Evolutionary conservation across 1,140 invertebrate genomes (phyloP), one percentile per base, ranked within the genome.

Genomic region (Acarapis woodi): DNA sequence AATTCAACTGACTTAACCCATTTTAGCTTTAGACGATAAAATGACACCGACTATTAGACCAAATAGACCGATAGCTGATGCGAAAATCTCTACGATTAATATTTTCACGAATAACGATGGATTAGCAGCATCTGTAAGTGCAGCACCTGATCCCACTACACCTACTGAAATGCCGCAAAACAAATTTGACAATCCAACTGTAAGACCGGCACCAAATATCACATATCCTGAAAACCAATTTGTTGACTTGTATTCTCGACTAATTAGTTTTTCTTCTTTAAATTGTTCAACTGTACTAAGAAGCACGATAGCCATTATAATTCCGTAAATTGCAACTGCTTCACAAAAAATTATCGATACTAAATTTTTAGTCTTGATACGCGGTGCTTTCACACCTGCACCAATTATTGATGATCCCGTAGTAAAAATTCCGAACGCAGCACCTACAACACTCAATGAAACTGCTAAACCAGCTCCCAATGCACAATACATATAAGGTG

Each of bases 261-360:
- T 19, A 3, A 41, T 39, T 22, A 37, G 21, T 33, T 29, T 35
- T 16, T 15, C 29, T 12, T 18, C 29, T 31, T 41, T 32, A 32
- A 32, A 45, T 25, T 35, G 12, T 24, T 45, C 70, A 42, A 85
- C 57, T 51, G 71, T 65, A 44, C 78, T 80, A 35, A 75, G 76
- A 26, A 94, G 64, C 20, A 96, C 82, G 52, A 96, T 93, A 22
- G 87, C 83, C 49, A 87, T 87, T 51, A 94, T 94, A 18, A 96
- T 66, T n/a, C 87, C 87, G 55, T 94, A 96, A 58, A 96, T 96
- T 37, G 87, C 87, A 1, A 96, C 87, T 48, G 87, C 87, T 60
- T 96, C 87, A 55, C 87, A 96, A 63, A 96, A 94, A 56, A 96
- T 94, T 51, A 96, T 87, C 35, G 83, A 93, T 49, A 99, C 90